Percentiles rank a stretch among this genome's conserved stretches.
Conservation (phyloP, 2,113 vertebrate genomes). For the Capreolus pygargus region DNA sequence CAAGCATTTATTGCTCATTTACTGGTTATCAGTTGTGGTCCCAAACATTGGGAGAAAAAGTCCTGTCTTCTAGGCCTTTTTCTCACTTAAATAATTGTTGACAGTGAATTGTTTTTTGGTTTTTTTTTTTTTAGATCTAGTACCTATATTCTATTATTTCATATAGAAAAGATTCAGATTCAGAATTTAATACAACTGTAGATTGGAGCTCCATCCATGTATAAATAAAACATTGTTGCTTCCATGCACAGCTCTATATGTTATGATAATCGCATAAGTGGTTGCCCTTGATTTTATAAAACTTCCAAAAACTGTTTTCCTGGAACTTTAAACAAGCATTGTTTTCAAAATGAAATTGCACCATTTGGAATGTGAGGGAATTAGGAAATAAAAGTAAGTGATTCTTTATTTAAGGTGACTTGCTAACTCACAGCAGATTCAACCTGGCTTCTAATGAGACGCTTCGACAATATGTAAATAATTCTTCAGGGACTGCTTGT, state of each 20-base stretch:
- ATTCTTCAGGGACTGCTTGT: neutral
- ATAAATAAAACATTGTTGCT: neutral
- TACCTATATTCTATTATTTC: neutral
- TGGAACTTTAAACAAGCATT: neutral
- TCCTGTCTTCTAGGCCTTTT: neutral
- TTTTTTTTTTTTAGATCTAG: neutral
- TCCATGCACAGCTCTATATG: neutral
- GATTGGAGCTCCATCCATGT: neutral
- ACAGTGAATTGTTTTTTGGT: neutral
- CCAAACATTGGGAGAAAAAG: neutral
- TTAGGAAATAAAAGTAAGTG: neutral
- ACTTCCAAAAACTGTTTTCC: neutral
- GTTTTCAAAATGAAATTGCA: neutral
- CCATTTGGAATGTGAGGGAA: neutral
- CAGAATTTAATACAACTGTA: neutral
- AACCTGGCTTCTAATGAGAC: neutral
- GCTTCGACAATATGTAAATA: neutral
- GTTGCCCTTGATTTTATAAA: neutral
- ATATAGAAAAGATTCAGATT: neutral
- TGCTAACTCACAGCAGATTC: neutral
- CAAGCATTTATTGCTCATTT: neutral
- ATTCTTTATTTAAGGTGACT: conserved; percentile 3
- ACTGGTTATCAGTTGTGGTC: neutral
- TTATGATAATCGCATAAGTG: neutral
- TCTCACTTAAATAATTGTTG: neutral